A percentile compares a stretch with the other conserved stretches of the same genome.
These are phyloP conservation scores for Heliconius nattereri DNA, from an alignment of 1,140 invertebrate species.

Conservation along the genomic window DNA sequence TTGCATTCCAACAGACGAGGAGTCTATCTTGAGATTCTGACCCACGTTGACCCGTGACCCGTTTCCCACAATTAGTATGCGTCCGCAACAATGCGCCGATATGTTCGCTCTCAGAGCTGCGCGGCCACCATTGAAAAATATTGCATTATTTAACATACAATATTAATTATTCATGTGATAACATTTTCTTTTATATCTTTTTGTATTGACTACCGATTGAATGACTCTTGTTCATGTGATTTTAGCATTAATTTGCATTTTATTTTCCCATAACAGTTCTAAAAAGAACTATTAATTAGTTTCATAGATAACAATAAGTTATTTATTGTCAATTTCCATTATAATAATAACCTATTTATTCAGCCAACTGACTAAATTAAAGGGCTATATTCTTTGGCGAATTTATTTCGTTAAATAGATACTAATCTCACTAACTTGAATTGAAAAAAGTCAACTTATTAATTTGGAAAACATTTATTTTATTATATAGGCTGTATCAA, in stretches of 20 bases:
- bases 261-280: background rate
- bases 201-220: background rate
- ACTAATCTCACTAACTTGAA: too few species aligned
- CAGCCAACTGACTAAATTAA: too few species aligned
- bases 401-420: background rate
- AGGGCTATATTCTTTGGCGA: too few species aligned
- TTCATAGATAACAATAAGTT: background rate
- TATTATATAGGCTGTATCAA: too few species aligned
- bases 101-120: slow-evolving; percentile 19
- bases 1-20: background rate
- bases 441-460: too few species aligned
- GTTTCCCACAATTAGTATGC: slow-evolving; percentile 25
- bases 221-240: background rate
- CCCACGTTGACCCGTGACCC: slow-evolving; percentile 26
- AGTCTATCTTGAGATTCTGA: slow-evolving; percentile 14
- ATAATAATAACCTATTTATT: too few species aligned
- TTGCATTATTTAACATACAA: slow-evolving; percentile 14
- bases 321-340: background rate
- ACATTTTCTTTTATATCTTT: slow-evolving; percentile 4
- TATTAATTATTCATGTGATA: slow-evolving; percentile 17
- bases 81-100: slow-evolving; percentile 28
- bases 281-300: background rate
- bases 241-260: background rate
- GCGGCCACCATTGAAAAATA: slow-evolving; percentile 17
- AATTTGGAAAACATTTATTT: too few species aligned